Evolutionary conservation across 37 sponge, comb jelly and placozoan genomes (phyloP), one percentile per base, ranked within the genome.

Genomic region (Hormiphora californensis): DNA sequence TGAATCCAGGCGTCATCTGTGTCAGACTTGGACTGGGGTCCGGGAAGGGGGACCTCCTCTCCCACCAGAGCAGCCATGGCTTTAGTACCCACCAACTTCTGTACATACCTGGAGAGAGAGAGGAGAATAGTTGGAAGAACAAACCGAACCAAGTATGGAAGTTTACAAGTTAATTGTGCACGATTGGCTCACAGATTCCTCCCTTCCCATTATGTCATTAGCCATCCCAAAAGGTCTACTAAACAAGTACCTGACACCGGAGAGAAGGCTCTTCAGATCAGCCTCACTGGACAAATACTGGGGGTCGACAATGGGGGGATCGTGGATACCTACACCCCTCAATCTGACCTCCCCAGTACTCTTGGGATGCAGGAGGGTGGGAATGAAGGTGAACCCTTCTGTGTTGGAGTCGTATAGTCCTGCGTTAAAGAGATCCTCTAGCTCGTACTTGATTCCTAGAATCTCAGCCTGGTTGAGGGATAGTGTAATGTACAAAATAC

Each of bases 371-470:
- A 12, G 8, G 51, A 46, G 51, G 51, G 8, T 46, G 51, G 67
- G 67, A 28, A 65, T 8, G 17, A 65, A 65, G 35, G 67, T 65
- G 37, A 65, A 65, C 3, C 67, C 67, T 17, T 65, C 67, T 19
- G 67, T 33, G 67, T 65, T 65, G 17, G 38, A 36, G 67, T 65
- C 67, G 67, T 65, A 65, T 34, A 65, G 37, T 27, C 67, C 67
- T 19, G 67, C 67, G 67, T 65, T 65, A 34, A 65, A 65, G 5
- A 38, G 7, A 34, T 65, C 67, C 37, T 65, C 67, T 65, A 65
- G 37, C 67, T 65, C 67, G 67, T 65, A 65, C 67, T 65, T 65
- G 4, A 65, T 38, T 65, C 67, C 67, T 65, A 65, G 37, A 15
- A 33, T 34, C 37, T 65, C 67, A 33, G 67, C 67, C 67, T 65